phyloP scores from a whole-genome alignment of 2,888 invertebrate species.

The Hoplodrina ambigua region DNA sequence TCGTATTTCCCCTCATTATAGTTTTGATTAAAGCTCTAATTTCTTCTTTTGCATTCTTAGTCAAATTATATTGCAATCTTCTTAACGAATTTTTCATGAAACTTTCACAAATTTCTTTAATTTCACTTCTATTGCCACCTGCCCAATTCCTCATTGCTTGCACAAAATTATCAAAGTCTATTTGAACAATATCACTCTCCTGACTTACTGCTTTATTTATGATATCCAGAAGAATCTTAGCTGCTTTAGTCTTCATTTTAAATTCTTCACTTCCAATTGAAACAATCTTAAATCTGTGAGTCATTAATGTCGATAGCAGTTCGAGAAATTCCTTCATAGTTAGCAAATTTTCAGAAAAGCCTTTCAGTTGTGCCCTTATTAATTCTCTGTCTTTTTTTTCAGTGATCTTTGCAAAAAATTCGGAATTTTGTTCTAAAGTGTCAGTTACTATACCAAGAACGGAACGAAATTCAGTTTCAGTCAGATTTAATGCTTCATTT shows the following conservation, averaged over 20 bases:
- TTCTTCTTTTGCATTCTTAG: constrained; percentile 62
- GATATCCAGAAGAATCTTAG: constrained; percentile 71
- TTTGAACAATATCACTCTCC: constrained; percentile 57
- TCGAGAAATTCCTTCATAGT: constrained; percentile 58
- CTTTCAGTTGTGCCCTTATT: constrained; percentile 47
- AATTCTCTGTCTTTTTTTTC: constrained; percentile 55
- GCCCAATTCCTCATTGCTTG: constrained; percentile 63
- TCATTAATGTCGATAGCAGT: constrained; percentile 56
- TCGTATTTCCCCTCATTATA: constrained; percentile 59
- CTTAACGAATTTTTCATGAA: constrained; percentile 45
- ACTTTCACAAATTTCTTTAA: constrained; percentile 51
- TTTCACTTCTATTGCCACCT: constrained; percentile 24
- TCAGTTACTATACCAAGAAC: constrained; percentile 46
- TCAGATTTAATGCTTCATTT: constrained; percentile 64
- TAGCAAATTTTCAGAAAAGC: constrained; percentile 26
- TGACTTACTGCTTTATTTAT: constrained; percentile 69
- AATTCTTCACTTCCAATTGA: constrained; percentile 38
- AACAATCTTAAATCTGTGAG: constrained; percentile 63
- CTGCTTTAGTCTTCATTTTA: constrained; percentile 64
- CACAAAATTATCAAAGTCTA: constrained; percentile 62
- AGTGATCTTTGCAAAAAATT: constrained; percentile 62
- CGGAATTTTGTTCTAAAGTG: constrained; percentile 40
- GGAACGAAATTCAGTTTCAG: constrained; percentile 58
- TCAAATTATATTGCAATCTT: constrained; percentile 61
- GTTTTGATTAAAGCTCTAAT: constrained; percentile 67